Evolutionary conservation across 2,888 invertebrate genomes (phyloP).

Genomic region (Epinotia nisella): DNA sequence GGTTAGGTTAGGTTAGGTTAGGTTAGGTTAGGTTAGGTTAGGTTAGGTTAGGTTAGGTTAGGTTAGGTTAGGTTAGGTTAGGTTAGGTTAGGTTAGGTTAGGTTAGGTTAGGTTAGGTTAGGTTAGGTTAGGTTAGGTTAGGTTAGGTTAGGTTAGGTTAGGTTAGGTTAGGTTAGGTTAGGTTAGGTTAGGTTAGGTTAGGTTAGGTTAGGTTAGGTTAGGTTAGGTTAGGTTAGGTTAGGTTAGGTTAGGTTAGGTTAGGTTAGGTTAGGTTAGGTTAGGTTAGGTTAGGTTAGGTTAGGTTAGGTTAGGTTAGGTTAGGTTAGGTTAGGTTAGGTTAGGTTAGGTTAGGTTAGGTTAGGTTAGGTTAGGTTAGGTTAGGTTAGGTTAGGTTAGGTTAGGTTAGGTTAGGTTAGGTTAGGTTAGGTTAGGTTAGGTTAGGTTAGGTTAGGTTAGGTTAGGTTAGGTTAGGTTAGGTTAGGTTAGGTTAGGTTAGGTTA

Average conservation of each 20-base stretch:
- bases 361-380: slow-evolving; percentile 15
- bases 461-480: slow-evolving; percentile 15
- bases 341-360: slow-evolving; percentile 15
- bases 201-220: slow-evolving; percentile 15
- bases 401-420: slow-evolving; percentile 15
- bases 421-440: slow-evolving; percentile 15
- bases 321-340: slow-evolving; percentile 15
- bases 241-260: slow-evolving; percentile 15
- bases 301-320: slow-evolving; percentile 15
- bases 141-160: slow-evolving; percentile 15
- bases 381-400: slow-evolving; percentile 15
- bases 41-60: slow-evolving; percentile 15
- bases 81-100: slow-evolving; percentile 15
- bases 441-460: slow-evolving; percentile 15
- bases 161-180: slow-evolving; percentile 15
- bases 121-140: slow-evolving; percentile 15
- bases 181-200: slow-evolving; percentile 15
- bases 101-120: slow-evolving; percentile 15
- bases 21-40: slow-evolving; percentile 15
- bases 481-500: slow-evolving; percentile 15
- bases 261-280: slow-evolving; percentile 15
- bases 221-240: slow-evolving; percentile 15
- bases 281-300: slow-evolving; percentile 15
- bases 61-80: slow-evolving; percentile 15
- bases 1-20: slow-evolving; percentile 15